Conservation (phyloP, 2,113 vertebrate genomes). For the Rhabdornis inornatus region DNA sequence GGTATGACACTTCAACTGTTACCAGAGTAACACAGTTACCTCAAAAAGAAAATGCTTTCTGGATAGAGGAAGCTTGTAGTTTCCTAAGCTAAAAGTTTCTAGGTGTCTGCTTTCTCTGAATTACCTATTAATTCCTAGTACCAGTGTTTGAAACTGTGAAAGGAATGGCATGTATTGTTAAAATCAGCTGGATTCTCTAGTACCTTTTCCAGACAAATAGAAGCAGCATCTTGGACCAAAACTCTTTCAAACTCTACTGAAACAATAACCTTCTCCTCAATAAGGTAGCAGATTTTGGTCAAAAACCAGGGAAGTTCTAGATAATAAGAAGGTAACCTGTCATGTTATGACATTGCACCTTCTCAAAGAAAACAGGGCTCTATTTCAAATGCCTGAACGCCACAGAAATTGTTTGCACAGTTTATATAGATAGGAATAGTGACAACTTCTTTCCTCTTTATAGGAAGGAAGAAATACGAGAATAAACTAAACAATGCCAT, state of each 20-base stretch:
- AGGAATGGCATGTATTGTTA: background rate
- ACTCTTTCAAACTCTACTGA: background rate
- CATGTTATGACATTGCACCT: accelerated
- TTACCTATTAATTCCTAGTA: background rate
- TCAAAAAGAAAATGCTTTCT: background rate
- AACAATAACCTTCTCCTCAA: background rate
- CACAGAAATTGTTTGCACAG: background rate
- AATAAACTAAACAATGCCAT: background rate
- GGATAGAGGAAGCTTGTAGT: background rate
- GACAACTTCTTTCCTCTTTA: background rate
- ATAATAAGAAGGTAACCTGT: background rate
- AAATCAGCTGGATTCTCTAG: background rate
- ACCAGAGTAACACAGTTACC: background rate
- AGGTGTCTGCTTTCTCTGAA: background rate
- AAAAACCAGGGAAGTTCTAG: background rate
- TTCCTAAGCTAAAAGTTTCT: background rate
- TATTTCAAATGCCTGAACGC: background rate
- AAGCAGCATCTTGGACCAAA: background rate
- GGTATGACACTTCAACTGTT: background rate
- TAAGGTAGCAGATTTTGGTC: background rate
- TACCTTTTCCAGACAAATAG: background rate
- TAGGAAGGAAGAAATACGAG: background rate
- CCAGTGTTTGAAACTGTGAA: background rate
- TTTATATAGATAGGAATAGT: background rate
- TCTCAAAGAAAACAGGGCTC: background rate